These are phyloP conservation scores for Lagorchestes hirsutus DNA, from an alignment of 2,797 vertebrate genomes.

Conservation along the genomic window DNA sequence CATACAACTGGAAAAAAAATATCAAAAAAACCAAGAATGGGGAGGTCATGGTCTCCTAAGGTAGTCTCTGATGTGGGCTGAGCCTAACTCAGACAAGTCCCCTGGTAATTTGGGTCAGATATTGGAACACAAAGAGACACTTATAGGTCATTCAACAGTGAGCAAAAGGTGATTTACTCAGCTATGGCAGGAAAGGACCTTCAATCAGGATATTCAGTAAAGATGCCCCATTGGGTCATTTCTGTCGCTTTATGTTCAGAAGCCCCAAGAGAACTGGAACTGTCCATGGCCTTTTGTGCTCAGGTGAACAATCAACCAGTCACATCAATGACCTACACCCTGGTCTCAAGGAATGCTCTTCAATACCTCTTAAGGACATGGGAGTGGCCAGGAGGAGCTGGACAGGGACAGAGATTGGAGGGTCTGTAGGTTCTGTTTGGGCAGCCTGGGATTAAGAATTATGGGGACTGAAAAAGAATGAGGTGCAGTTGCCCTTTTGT, in stretches of 20 bases:
- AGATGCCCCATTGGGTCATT: not conserved
- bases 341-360: not conserved
- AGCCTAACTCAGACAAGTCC: not conserved
- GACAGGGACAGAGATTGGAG: not conserved
- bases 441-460: not conserved
- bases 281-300: not conserved
- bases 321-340: not conserved
- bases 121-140: not conserved
- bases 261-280: not conserved
- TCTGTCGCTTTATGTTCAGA: not conserved
- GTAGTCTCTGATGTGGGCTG: too few species aligned
- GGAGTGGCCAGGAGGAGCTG: not conserved
- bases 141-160: not conserved
- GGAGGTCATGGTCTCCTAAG: too few species aligned
- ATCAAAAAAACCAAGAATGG: not conserved
- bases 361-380: not conserved
- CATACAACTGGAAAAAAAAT: not conserved
- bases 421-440: not conserved
- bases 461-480: too few species aligned
- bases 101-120: not conserved
- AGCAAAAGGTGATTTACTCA: too few species aligned
- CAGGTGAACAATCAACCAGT: not conserved
- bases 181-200: not conserved
- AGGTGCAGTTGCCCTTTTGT: not conserved
- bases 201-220: not conserved